A percentile compares a stretch with the other conserved stretches of the same genome.
Evolutionary conservation across 1,140 invertebrate genomes (phyloP).

Genomic region (Lanistes nyassanus): DNA sequence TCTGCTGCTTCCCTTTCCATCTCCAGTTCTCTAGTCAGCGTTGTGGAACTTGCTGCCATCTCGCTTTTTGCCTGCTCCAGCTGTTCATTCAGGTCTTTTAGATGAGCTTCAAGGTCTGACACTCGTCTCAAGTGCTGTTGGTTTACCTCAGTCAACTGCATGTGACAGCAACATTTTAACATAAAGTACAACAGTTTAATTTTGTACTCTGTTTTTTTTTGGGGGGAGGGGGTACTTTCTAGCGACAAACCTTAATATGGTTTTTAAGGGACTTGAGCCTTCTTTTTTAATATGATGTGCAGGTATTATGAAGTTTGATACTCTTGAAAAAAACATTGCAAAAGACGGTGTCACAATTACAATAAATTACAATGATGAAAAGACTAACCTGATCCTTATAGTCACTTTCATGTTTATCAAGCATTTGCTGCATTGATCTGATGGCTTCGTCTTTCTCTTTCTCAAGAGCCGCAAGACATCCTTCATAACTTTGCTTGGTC

Average conservation of each 20-base stretch:
- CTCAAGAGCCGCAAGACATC: conserved; percentile 38
- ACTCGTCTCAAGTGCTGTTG: conserved; percentile 42
- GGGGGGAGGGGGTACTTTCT: too few species aligned
- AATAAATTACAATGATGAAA: neutral
- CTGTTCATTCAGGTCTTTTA: conserved; percentile 9
- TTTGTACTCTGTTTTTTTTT: neutral
- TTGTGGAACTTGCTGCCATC: neutral
- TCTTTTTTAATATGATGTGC: too few species aligned
- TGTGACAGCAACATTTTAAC: neutral
- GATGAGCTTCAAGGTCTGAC: conserved; percentile 21
- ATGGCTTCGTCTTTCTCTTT: conserved; percentile 36
- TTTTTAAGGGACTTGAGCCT: too few species aligned
- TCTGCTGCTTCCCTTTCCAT: neutral
- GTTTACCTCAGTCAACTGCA: conserved; percentile 42
- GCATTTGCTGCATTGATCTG: conserved; percentile 37
- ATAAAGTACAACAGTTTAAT: neutral
- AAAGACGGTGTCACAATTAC: too few species aligned
- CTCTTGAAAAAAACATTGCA: too few species aligned
- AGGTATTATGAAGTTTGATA: too few species aligned
- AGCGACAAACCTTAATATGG: too few species aligned
- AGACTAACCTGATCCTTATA: conserved; percentile 43
- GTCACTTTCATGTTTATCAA: conserved; percentile 41
- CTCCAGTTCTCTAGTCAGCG: neutral
- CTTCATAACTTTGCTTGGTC: conserved; percentile 41
- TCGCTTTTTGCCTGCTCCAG: conserved; percentile 9